phyloP scores from a whole-genome alignment of 2,888 invertebrate species.

The Sabellastarte sp. region DNA sequence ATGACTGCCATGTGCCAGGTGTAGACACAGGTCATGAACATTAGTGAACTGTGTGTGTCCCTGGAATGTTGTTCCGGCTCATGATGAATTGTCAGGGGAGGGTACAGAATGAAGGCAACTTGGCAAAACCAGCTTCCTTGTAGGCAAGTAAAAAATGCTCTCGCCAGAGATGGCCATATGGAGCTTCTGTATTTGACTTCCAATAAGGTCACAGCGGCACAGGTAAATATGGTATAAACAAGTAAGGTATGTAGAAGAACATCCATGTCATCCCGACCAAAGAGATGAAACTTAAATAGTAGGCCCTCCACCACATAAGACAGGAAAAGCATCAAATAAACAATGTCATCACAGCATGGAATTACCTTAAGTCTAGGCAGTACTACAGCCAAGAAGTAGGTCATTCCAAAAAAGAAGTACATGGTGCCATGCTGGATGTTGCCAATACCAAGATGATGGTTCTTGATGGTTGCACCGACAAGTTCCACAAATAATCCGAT shows the following conservation, averaged over 20 bases:
- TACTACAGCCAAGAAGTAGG: slow-evolving; percentile 45
- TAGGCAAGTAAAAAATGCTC: slow-evolving; percentile 39
- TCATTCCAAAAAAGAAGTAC: slow-evolving; percentile 57
- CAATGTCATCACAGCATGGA: slow-evolving; percentile 14
- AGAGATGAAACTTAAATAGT: slow-evolving; percentile 57
- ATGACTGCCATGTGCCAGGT: neutral
- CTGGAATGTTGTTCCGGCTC: too few relatives aligned
- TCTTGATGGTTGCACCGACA: neutral
- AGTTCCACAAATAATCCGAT: neutral
- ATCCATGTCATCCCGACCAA: slow-evolving; percentile 45
- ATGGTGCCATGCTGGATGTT: slow-evolving; percentile 59
- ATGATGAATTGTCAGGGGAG: too few relatives aligned
- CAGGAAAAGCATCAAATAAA: slow-evolving; percentile 48
- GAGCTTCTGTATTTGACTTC: slow-evolving; percentile 37
- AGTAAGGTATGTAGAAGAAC: slow-evolving; percentile 56
- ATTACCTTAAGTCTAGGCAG: slow-evolving; percentile 15
- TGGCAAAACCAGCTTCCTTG: slow-evolving; percentile 61
- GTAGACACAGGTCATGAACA: neutral
- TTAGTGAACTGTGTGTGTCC: neutral
- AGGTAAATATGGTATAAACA: slow-evolving; percentile 45
- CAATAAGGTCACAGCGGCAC: slow-evolving; percentile 36
- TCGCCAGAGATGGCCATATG: neutral
- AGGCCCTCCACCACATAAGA: slow-evolving; percentile 57
- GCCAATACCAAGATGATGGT: slow-evolving; percentile 5
- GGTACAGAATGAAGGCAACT: slow-evolving; percentile 58